phyloP scores from a whole-genome alignment of 2,797 vertebrate genomes.

The Bovichtus diacanthus region DNA sequence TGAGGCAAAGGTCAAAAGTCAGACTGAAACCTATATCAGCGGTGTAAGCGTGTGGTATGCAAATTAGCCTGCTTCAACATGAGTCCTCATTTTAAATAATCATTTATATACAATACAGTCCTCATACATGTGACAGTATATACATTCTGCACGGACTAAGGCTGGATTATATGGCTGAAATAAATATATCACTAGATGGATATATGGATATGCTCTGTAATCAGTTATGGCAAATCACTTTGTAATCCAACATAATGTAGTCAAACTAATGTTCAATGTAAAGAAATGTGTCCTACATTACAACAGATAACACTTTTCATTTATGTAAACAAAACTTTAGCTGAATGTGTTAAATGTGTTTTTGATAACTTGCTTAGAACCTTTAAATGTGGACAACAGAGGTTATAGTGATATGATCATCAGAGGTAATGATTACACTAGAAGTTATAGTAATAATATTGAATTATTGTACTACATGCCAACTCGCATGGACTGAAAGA shows the following conservation, averaged over 20 bases:
- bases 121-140: neutral
- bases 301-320: neutral
- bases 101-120: neutral
- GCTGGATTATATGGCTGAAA: neutral
- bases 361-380: neutral
- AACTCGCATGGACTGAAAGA: slow-evolving; percentile 14
- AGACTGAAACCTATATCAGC: slow-evolving; percentile 28
- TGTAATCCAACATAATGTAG: neutral
- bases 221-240: neutral
- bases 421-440: neutral
- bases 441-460: neutral
- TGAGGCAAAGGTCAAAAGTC: slow-evolving; percentile 54
- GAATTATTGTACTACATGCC: neutral
- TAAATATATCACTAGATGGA: neutral
- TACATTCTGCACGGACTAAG: neutral
- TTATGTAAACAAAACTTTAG: neutral
- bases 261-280: neutral
- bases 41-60: slow-evolving; percentile 26
- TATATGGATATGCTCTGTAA: neutral
- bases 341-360: no score
- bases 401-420: neutral
- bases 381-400: neutral
- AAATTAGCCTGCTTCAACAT: slow-evolving; percentile 24
- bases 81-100: slow-evolving; percentile 6
- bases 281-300: neutral